A percentile compares a stretch with the other conserved stretches of the same genome.
Conservation (phyloP, 92 coral and sea anemone genomes). For the Blastomussa wellsi region DNA sequence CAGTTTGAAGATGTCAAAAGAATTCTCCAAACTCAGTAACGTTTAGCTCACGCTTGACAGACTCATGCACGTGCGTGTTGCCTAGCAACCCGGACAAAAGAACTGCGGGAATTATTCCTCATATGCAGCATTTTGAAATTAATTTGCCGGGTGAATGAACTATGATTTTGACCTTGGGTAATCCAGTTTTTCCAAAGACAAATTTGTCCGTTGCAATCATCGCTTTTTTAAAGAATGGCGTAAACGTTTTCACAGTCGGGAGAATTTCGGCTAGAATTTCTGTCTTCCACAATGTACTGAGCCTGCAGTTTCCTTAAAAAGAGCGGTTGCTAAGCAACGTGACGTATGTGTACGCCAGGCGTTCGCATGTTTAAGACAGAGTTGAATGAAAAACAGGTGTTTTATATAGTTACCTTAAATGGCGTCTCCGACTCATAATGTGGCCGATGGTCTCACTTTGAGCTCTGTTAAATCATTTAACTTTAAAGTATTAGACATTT, state of each 20-base stretch:
- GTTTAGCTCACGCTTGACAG: neutral
- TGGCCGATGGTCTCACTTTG: slow-evolving; percentile 16
- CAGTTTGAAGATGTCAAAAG: neutral
- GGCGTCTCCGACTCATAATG: slow-evolving; percentile 41
- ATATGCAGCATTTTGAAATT: neutral
- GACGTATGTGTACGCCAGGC: neutral
- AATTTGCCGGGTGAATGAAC: neutral
- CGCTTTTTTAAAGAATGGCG: neutral
- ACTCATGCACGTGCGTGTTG: neutral
- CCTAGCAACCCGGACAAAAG: neutral
- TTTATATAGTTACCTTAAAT: slow-evolving; percentile 18
- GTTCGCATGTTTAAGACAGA: neutral
- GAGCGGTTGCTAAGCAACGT: neutral
- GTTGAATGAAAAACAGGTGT: neutral
- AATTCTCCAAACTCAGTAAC: neutral
- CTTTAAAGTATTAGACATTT: slow-evolving; percentile 18
- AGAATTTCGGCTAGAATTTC: too few relatives aligned
- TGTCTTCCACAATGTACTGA: neutral
- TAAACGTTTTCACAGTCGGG: too few relatives aligned
- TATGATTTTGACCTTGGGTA: too few relatives aligned
- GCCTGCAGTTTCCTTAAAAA: neutral
- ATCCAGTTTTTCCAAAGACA: too few relatives aligned
- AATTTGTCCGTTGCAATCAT: too few relatives aligned
- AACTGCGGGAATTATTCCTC: neutral
- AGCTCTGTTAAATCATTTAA: slow-evolving; percentile 31